Evolutionary conservation across 1,140 invertebrate genomes (phyloP).

Genomic region (Drosophila teissieri): DNA sequence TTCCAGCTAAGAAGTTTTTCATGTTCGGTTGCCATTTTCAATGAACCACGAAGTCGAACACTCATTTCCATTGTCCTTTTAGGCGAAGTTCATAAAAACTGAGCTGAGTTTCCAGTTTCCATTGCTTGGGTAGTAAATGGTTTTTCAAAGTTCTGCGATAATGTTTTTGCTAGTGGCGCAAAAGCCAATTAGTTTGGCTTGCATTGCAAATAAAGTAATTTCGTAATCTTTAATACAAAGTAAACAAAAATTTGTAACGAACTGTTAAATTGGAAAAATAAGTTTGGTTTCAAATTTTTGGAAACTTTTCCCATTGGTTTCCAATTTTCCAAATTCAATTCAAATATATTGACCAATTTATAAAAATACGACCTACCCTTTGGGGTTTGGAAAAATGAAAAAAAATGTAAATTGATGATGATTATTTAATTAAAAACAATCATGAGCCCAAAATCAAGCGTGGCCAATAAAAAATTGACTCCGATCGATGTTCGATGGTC

Average conservation of each 20-base stretch:
- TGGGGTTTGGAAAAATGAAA: background rate
- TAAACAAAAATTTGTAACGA: background rate
- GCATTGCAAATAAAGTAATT: background rate
- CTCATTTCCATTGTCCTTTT: slow-evolving; percentile 53
- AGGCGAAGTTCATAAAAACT: slow-evolving; percentile 5
- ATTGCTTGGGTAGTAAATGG: background rate
- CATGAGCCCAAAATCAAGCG: slow-evolving; percentile 43
- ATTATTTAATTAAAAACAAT: slow-evolving; percentile 48
- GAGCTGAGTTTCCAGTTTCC: background rate
- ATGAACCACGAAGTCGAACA: slow-evolving; percentile 19
- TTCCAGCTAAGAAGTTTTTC: slow-evolving; percentile 73
- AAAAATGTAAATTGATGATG: slow-evolving; percentile 45
- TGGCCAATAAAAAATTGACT: slow-evolving; percentile 49
- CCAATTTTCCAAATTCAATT: slow-evolving; percentile 5
- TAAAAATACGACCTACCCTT: slow-evolving; percentile 27
- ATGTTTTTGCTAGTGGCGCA: background rate
- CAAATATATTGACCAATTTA: slow-evolving; percentile 21
- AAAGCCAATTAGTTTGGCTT: background rate
- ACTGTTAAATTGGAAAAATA: too few relatives aligned
- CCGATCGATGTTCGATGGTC: slow-evolving; percentile 52
- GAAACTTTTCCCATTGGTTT: background rate
- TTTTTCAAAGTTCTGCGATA: background rate
- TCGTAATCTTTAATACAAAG: background rate
- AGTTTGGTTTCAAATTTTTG: background rate
- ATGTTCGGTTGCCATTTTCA: slow-evolving; percentile 73